Evolutionary conservation across 2,888 invertebrate genomes (phyloP).

Genomic region (Odiellus spinosus): DNA sequence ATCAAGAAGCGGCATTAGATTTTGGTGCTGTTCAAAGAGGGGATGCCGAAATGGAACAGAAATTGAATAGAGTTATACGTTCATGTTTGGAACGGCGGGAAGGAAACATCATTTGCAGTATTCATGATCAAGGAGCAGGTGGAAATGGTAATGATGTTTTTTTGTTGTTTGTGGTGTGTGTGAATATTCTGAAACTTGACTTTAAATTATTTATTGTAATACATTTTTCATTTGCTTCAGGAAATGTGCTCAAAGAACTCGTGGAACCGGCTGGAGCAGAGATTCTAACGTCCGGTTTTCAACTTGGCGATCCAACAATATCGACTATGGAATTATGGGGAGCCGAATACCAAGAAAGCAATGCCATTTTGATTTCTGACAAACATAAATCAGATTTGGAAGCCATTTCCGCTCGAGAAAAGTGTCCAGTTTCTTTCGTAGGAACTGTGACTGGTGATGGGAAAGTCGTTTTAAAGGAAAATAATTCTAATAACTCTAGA

Average conservation of each 20-base stretch:
- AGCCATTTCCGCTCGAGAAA: conserved; percentile 64
- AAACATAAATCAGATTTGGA: conserved; percentile 45
- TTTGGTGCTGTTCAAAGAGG: conserved; percentile 92
- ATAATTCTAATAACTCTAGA: conserved; percentile 29
- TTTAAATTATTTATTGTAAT: too few species aligned
- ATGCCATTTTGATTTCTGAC: conserved; percentile 65
- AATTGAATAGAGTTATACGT: conserved; percentile 79
- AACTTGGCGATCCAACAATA: conserved; percentile 85
- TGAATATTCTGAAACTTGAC: too few species aligned
- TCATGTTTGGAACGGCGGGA: conserved; percentile 70
- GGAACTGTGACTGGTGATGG: conserved; percentile 81
- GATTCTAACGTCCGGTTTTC: conserved; percentile 68
- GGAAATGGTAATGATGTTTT: conserved; percentile 44
- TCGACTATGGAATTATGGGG: conserved; percentile 91
- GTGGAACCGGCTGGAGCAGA: conserved; percentile 88
- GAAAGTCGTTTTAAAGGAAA: conserved; percentile 33
- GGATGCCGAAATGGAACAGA: conserved; percentile 98
- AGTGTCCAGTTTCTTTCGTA: conserved; percentile 82
- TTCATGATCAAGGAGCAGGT: conserved; percentile 99
- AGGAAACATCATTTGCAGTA: conserved; percentile 56
- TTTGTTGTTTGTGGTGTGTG: too few species aligned
- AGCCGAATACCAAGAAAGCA: conserved; percentile 93
- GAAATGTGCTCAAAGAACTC: conserved; percentile 91
- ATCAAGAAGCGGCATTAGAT: conserved; percentile 67
- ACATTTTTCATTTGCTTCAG: conserved; percentile 26